Evolutionary conservation across 2,797 vertebrate genomes (phyloP), one percentile per base, ranked within the genome.

Genomic region (Anabas testudineus): DNA sequence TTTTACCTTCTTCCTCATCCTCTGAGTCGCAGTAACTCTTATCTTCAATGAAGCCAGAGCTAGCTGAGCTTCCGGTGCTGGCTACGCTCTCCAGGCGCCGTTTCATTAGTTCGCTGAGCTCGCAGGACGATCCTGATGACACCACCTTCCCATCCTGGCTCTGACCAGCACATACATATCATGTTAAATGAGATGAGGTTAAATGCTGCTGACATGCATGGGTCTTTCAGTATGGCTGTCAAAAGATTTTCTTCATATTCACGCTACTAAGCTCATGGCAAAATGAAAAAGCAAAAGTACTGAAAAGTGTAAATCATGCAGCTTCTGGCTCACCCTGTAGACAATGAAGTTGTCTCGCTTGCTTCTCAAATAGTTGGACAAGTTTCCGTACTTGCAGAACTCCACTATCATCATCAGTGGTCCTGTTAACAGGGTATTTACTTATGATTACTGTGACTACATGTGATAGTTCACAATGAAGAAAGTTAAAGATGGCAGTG

Each of bases 1-100:
- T 68, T 78, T 91, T 96, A 97, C 96, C 96, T 95, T 98, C 96
- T 91, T 97, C 97, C 83, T 98, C 96, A 87, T 98, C 96, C 86
- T 98, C 97, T 2, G 96, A 97, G 87, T 98, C 97, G 0, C 96
- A 97, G 91, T 97, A 98, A 87, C 96, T 98, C 94, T 98, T 98
- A 90, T 98, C 96, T 93, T 98, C 97, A 80, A 97, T 94, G 78
- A 98, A 98, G 64, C 97, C 97, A 3, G 97, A 98, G 88, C 96
- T 98, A 60, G 96, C 96, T 1, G 97, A 98, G 84, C 96, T 98
- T 83, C 96, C 96, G 0, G 96, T 98, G 89, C 97, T 98, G 70
- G 97, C 96, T 77, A 98, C 96, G 0, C 97, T 98, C 94, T 98
- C 96, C 24, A 98, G 92, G 34, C 96, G 94, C 18, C 96, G 94